Evolutionary conservation across 2,888 invertebrate genomes (phyloP).

Genomic region (Ormyrus labotus): DNA sequence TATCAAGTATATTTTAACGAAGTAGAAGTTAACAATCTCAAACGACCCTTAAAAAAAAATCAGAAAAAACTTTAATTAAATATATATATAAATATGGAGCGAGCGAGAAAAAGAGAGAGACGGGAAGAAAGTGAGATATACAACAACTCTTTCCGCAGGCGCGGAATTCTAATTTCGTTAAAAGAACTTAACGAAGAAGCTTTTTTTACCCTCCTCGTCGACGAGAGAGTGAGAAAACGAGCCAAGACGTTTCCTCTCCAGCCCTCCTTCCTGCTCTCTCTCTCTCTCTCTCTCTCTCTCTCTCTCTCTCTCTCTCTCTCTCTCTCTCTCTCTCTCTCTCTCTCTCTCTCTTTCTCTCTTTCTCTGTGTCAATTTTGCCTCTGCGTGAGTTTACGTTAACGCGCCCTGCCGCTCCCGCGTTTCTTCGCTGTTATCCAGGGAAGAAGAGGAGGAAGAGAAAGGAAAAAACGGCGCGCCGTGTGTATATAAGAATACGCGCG

Average conservation of each 20-base stretch:
- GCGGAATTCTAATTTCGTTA: conserved; percentile 50
- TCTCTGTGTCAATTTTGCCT: conserved; percentile 43
- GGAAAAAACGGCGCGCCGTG: neutral
- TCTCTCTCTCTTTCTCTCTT: neutral
- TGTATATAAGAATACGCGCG: conserved; percentile 25
- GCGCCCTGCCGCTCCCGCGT: conserved; percentile 17
- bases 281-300: conserved; percentile 3
- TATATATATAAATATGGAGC: too few species aligned
- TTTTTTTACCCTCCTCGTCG: conserved; percentile 39
- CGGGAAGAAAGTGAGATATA: neutral
- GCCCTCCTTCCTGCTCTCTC: conserved; percentile 19
- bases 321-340: too few species aligned
- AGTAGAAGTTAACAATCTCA: neutral
- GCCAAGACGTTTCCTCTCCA: conserved; percentile 40
- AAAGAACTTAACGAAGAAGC: conserved; percentile 51
- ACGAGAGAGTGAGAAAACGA: conserved; percentile 40
- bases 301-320: neutral
- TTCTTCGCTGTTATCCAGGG: conserved; percentile 36
- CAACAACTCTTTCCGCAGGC: conserved; percentile 6
- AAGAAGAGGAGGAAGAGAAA: conserved; percentile 18
- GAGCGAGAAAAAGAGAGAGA: conserved; percentile 31
- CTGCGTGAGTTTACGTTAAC: conserved; percentile 46
- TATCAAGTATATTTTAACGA: neutral
- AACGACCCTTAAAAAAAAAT: neutral
- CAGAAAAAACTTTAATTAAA: conserved; percentile 3